These are phyloP conservation scores for Numida meleagris DNA, from an alignment of 2,113 vertebrate genomes.

Conservation along the genomic window DNA sequence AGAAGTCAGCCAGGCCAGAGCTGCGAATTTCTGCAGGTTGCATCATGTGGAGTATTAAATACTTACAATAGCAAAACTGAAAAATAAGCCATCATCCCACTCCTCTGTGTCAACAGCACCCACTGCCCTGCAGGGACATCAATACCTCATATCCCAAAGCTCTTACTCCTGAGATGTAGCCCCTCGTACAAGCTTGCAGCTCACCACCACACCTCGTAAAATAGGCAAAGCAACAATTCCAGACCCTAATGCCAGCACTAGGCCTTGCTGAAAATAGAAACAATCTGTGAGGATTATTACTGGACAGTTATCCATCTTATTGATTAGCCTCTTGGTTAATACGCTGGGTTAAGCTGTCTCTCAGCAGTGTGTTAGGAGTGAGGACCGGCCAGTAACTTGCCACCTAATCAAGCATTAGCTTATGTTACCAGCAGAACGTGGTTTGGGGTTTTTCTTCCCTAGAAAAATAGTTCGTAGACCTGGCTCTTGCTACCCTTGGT, in stretches of 20 bases:
- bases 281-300: conserved; percentile 40
- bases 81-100: background rate
- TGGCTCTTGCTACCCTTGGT: conserved; percentile 13
- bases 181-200: accelerated
- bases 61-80: background rate
- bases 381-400: background rate
- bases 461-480: background rate
- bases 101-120: background rate
- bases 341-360: conserved; percentile 44
- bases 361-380: background rate
- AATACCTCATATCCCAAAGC: background rate
- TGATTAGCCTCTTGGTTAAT: conserved; percentile 35
- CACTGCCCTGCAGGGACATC: background rate
- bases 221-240: background rate
- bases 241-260: conserved; percentile 28
- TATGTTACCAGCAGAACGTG: background rate
- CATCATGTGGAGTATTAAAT: background rate
- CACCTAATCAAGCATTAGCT: background rate
- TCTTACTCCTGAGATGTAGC: background rate
- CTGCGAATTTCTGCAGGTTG: background rate
- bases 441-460: background rate
- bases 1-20: background rate
- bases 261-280: conserved; percentile 41
- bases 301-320: conserved; percentile 62
- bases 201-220: background rate